These are phyloP conservation scores for Sycobia sp. DNA, from an alignment of 1,140 invertebrate species.

Conservation along the genomic window DNA sequence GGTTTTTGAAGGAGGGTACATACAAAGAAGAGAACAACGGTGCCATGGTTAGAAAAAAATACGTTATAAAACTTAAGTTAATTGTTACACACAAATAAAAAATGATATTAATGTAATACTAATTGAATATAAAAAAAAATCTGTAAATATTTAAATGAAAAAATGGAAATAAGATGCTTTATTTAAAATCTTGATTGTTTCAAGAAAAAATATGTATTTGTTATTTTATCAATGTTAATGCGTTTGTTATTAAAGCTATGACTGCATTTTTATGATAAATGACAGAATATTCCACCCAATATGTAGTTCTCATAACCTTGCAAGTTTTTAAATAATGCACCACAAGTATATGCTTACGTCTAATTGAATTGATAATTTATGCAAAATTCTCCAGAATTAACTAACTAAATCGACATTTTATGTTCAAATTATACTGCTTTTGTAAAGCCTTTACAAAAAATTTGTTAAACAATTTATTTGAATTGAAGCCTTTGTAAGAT, in stretches of 20 bases:
- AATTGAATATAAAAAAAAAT: conserved; percentile 1
- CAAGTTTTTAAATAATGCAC: conserved; percentile 15
- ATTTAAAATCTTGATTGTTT: conserved; percentile 14
- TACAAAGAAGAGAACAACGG: conserved; percentile 55
- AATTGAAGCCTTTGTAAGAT: too few species aligned
- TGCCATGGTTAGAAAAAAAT: conserved; percentile 53
- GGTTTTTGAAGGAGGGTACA: conserved; percentile 51
- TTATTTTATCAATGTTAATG: not conserved
- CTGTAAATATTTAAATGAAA: too few species aligned
- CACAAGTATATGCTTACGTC: conserved; percentile 2
- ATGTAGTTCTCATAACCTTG: too few species aligned
- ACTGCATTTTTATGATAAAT: too few species aligned
- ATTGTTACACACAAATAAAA: conserved; percentile 28
- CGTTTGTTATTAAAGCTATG: not conserved
- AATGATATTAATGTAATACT: conserved; percentile 14
- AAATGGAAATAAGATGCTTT: not conserved
- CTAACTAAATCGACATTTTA: too few species aligned
- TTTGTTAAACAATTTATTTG: too few species aligned
- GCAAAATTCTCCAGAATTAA: not conserved
- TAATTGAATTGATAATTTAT: not conserved
- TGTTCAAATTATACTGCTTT: too few species aligned
- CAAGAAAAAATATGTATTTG: too few species aligned
- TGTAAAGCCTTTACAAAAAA: too few species aligned
- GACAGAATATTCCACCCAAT: too few species aligned
- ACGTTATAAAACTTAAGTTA: conserved; percentile 34